Percentiles rank a stretch among this genome's conserved stretches.
These are phyloP conservation scores for Temnothorax rugatulus DNA, from an alignment of 2,888 invertebrate species.

Conservation along the genomic window DNA sequence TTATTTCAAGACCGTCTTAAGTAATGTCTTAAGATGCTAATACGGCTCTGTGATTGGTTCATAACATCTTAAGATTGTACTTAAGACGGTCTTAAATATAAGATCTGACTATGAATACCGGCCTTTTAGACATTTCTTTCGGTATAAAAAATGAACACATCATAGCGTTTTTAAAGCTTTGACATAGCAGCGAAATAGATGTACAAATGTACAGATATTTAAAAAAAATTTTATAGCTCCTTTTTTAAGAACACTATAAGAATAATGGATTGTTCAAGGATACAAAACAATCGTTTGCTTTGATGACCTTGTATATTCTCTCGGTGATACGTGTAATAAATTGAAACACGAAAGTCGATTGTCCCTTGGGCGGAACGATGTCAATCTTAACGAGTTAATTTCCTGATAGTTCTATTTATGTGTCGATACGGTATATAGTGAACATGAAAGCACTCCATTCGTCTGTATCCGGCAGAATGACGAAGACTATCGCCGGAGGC, in stretches of 20 bases:
- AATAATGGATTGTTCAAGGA: background rate
- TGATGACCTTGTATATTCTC: background rate
- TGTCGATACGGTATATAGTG: background rate
- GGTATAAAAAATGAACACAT: background rate
- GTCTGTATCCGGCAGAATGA: background rate
- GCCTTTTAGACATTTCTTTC: background rate
- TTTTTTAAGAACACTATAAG: background rate
- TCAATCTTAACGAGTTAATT: constrained; percentile 19
- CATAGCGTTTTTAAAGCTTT: background rate
- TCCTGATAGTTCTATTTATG: background rate
- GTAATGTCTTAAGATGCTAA: no score
- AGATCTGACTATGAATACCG: no score
- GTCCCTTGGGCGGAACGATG: constrained; percentile 3
- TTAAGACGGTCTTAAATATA: no score
- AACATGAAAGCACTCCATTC: background rate
- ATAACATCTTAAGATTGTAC: no score
- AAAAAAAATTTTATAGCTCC: background rate
- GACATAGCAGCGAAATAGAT: background rate
- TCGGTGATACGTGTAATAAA: constrained; percentile 1
- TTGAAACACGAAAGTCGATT: constrained; percentile 2
- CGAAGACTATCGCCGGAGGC: constrained; percentile 29
- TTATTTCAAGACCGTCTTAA: no score
- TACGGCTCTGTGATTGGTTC: no score
- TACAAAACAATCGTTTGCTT: constrained; percentile 5
- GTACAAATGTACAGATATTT: background rate